Evolutionary conservation across 2,888 invertebrate genomes (phyloP).

Genomic region (Frankliniella fusca): DNA sequence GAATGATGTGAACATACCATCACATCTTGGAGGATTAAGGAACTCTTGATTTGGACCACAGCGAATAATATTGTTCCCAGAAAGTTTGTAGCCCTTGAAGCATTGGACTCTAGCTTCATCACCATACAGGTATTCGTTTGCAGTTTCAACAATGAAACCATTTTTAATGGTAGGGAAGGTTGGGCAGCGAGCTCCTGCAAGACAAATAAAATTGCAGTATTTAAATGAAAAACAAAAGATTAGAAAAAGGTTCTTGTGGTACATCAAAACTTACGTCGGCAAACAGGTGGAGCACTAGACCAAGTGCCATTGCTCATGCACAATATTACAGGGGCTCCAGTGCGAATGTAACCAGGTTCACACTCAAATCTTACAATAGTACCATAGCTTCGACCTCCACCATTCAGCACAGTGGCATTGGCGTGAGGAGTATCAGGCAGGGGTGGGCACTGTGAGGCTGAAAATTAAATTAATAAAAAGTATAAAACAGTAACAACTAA

Average conservation of each 20-base stretch:
- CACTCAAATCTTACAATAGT: slow-evolving; percentile 90
- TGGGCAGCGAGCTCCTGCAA: slow-evolving; percentile 59
- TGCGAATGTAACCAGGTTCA: slow-evolving; percentile 82
- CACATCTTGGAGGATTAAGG: slow-evolving; percentile 78
- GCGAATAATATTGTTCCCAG: slow-evolving; percentile 73
- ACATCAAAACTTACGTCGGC: slow-evolving; percentile 60
- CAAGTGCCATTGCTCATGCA: slow-evolving; percentile 96
- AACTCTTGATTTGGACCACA: slow-evolving; percentile 83
- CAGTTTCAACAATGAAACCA: slow-evolving; percentile 77
- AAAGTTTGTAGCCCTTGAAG: slow-evolving; percentile 79
- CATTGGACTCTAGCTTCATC: slow-evolving; percentile 91
- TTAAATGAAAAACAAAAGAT: neutral
- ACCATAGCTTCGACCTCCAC: slow-evolving; percentile 87
- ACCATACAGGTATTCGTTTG: slow-evolving; percentile 72
- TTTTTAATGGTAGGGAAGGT: slow-evolving; percentile 77
- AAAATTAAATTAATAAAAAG: slow-evolving; percentile 38
- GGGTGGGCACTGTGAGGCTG: slow-evolving; percentile 86
- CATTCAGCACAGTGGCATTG: slow-evolving; percentile 79
- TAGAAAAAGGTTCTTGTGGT: neutral
- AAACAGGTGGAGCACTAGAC: slow-evolving; percentile 86
- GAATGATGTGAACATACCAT: slow-evolving; percentile 51
- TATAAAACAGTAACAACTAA: slow-evolving; percentile 30
- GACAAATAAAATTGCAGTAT: neutral
- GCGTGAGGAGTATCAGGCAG: slow-evolving; percentile 82
- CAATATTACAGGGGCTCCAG: slow-evolving; percentile 82